Base-by-base conservation (phyloP, 2,888 invertebrate species). In the Conistra vaccinii region DNA sequence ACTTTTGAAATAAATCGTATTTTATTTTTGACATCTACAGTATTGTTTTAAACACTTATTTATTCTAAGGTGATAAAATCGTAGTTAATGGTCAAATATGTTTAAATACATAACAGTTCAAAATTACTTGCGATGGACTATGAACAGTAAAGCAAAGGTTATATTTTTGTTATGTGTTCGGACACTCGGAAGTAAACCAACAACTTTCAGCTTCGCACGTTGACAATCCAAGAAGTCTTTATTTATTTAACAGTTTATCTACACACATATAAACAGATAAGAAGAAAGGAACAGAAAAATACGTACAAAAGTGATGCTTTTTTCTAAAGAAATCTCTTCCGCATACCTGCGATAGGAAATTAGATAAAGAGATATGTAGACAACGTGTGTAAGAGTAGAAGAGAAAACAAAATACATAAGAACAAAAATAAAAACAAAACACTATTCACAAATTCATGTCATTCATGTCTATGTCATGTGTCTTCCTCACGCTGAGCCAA, bases 41-140 rank as follows among this genome's bases (percentile, higher is more conserved):
- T 45, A 73, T 73, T 55, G 42, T 42, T 71, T 32, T 26, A 17
- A 12, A 73, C 26, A 26, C 32, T 23, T 55, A 72, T 45, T 42
- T 48, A 48, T 48, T 39, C 23, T 48, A 29, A 55, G 35, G 14
- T 12, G 20, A 32, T 23, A 10, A n/a, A 32, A n/a, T 26, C n/a
- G 6, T 71, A 20, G 29, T 14, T 55, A 29, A 9, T 29, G 23
- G 32, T 57, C 35, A 48, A 29, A 48, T 29, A 65, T 76, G 12
- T 32, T 23, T 1, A n/a, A 61, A 60, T 23, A 53, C 26, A 26
- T 48, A 32, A 45, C 42, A 14, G n/a, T 35, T 60, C n/a, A 20
- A 7, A 14, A n/a, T 45, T 71, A 45, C 61, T 80, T 29, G 26
- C 23, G 2, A 35, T 58, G 10, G 20, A 14, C 4, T 73, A 23